These are phyloP conservation scores for Caerostris extrusa DNA, from an alignment of 1,140 invertebrate genomes.

Conservation along the genomic window DNA sequence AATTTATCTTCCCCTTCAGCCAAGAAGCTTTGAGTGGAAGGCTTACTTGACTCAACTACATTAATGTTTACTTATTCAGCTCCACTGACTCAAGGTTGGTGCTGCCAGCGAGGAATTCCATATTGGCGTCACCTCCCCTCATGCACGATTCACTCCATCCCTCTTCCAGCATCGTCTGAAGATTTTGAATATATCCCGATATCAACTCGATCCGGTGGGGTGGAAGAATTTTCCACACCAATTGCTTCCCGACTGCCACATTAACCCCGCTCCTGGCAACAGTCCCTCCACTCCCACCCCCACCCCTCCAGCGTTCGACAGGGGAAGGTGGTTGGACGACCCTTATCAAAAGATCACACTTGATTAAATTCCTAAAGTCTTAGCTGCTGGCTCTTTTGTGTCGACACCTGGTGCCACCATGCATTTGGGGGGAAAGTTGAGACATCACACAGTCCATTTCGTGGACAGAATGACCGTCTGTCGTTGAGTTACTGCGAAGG, in stretches of 20 bases:
- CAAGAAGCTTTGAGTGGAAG: background rate
- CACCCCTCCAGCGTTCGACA: no score
- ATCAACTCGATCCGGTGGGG: background rate
- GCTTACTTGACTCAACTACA: background rate
- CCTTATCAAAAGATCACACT: constrained; percentile 23
- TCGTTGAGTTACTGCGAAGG: background rate
- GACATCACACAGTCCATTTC: constrained; percentile 22
- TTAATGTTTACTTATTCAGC: constrained; percentile 6
- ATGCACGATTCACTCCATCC: background rate
- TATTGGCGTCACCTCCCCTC: background rate
- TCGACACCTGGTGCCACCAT: background rate
- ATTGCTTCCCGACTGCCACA: constrained; percentile 14
- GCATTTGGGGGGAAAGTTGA: constrained; percentile 10
- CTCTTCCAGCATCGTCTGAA: background rate
- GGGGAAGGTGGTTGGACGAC: background rate
- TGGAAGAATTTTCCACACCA: constrained; percentile 36
- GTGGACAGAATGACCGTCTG: background rate
- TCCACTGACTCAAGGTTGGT: background rate
- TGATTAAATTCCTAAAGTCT: constrained; percentile 34
- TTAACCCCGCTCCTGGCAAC: constrained; percentile 3
- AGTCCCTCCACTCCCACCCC: background rate
- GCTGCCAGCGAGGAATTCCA: background rate
- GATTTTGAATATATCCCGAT: constrained; percentile 33
- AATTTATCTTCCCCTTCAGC: background rate
- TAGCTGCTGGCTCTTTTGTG: constrained; percentile 2